Evolutionary conservation across 2,888 invertebrate species (phyloP), one percentile per base, ranked within the genome.

Genomic region (Tipula unca): DNA sequence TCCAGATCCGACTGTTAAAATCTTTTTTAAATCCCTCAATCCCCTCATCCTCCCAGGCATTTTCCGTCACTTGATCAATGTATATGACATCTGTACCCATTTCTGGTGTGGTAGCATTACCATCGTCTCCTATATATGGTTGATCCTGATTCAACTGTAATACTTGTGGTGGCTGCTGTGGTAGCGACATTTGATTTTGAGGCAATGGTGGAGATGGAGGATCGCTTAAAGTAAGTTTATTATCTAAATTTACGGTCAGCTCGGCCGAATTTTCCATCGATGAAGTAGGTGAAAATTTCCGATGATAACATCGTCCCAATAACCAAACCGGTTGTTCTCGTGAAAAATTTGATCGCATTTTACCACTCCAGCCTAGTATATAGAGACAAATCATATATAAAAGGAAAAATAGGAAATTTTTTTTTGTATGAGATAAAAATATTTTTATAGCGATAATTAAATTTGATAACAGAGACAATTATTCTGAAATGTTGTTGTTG

Each of bases 271-370:
- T 90, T 86, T 91, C 91, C 90, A 91, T 90, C 42, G 91, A 91
- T 2, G 93, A 92, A 54, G 92, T 92, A 0, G 94, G 93, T 86
- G 94, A 93, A 84, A 93, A 90, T 89, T 95, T 95, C 20, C 95
- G 93, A 89, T 95, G 95, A 89, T 97, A 97, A 89, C 95, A 96
- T 86, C 94, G 93, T 0, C 97, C 97, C 35, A 97, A 91, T 29
- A 97, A 90, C 95, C 96, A 97, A 3, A 97, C 96, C 0, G 97
- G 96, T 87, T 96, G 96, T 91, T 97, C 96, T 91, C 95, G 96
- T 0, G 96, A 96, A 88, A 95, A 95, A 88, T 93, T 94, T 0
- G 95, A 94, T 88, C 94, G 93, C 87, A 96, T 91, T 91, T 97
- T 97, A 0, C 95, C 93, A 85, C 94, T 94, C 95, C 95, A 96